Base-by-base conservation (phyloP, 2,797 vertebrate genomes). In the Coluber constrictor region DNA sequence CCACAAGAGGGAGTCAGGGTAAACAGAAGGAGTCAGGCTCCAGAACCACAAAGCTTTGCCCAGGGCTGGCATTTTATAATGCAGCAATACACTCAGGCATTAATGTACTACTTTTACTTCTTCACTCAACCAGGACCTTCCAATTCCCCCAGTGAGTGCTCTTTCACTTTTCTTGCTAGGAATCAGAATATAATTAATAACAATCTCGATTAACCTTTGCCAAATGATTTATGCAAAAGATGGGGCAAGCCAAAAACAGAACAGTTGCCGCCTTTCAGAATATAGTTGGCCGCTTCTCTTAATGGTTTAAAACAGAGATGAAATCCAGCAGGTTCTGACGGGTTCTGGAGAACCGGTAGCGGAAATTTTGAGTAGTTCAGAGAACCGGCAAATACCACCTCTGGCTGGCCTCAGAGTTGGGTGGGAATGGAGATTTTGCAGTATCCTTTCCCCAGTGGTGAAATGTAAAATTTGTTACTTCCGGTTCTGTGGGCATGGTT, bases 1-100 rank as follows among this genome's bases (percentile, higher is more conserved):
- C 97, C 97, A 97, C 96, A 96, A 98, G 97, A 97, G 97, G 97
- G 97, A 98, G 97, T 57, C 90, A 92, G 96, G 92, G 88, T 95
- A 96, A 98, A 97, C 91, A 96, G 96, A 94, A 86, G 66, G 95
- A 96, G 97, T 96, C 96, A 96, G 93, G 97, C 94, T 93, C 94
- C 95, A 96, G 90, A 93, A 92, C 29, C 0, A 43, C 91, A 93
- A 97, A 96, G 95, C 92, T 61, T 83, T 93, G 96, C 97, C 95
- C 83, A 32, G 87, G 94, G 97, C 94, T 96, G 95, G 96, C 93
- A 74, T 90, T 94, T 95, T 94, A 94, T 95, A 90, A 94, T 97
- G 94, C 29, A 95, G 91, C 55, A 94, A 94, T 94, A 90, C 88
- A 92, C 54, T 90, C 15, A 37, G 10, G n/a, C 55, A 51, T 86